Conservation (phyloP, 2,113 vertebrate species). For the Mormoops blainvillei region DNA sequence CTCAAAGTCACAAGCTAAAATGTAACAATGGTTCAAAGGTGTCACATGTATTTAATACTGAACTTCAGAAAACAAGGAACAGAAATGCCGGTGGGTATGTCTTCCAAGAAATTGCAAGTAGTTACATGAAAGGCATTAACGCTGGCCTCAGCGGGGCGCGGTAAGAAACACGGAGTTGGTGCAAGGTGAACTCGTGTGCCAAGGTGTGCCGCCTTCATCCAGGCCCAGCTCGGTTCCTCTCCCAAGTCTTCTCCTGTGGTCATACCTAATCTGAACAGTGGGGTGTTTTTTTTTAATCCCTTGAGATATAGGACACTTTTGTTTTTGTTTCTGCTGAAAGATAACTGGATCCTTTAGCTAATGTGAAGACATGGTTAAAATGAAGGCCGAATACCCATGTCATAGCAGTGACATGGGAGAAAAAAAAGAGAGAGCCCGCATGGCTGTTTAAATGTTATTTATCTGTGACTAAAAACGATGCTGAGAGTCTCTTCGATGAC, state of each 20-base stretch:
- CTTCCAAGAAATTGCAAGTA: neutral
- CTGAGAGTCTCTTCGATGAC: neutral
- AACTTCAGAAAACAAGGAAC: neutral
- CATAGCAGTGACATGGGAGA: neutral
- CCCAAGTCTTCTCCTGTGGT: slow-evolving; percentile 93
- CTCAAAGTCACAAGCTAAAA: neutral
- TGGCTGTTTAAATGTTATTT: neutral
- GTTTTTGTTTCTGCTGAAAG: slow-evolving; percentile 93
- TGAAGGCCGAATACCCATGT: neutral
- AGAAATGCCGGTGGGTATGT: neutral
- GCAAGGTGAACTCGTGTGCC: neutral
- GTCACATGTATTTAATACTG: neutral
- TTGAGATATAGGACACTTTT: slow-evolving; percentile 91
- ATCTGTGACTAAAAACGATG: neutral
- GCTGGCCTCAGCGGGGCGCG: neutral
- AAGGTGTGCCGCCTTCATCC: fast-evolving
- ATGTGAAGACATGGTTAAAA: slow-evolving; percentile 83
- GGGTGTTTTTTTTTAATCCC: slow-evolving; percentile 92
- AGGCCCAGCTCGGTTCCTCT: slow-evolving; percentile 89
- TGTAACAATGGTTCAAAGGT: neutral
- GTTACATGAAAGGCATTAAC: neutral
- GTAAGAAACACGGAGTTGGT: neutral
- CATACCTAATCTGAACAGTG: slow-evolving; percentile 93
- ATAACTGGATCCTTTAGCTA: slow-evolving; percentile 90
- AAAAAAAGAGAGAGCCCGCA: neutral